Evolutionary conservation across 2,797 vertebrate genomes (phyloP), one percentile per base, ranked within the genome.

Genomic region (Myotis pilosus): DNA sequence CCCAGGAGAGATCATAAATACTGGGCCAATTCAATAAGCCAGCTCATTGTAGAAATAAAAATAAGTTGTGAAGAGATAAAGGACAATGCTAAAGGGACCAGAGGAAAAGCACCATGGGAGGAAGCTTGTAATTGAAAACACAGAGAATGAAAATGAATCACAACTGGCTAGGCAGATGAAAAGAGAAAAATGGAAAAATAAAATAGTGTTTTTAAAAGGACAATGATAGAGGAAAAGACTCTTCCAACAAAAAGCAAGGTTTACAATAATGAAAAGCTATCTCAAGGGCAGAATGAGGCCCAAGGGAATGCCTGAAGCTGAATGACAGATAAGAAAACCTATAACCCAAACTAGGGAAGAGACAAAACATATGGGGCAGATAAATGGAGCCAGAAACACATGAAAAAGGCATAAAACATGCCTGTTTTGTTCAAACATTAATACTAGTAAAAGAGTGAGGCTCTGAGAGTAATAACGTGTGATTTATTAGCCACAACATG

Each of bases 321-420:
- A 97, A 90, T 96, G n/a, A 76, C 47, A 97, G 87, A 95, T 79
- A 97, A 92, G 49, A 92, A 69, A 94, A 69, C 9, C 41, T 44
- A 30, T 82, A 84, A 89, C 80, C 13, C 8, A 71, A 96, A 95
- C 68, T 36, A 47, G 76, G 95, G 92, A 93, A 94, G 87, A 96
- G 88, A 96, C 38, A 76, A 89, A 96, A 92, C 89, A 96, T 90
- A 94, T 62, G 87, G 47, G 53, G 25, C 85, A 91, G 95, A 75
- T 92, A 94, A 97, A 96, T 16, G 86, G 92, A 97, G 81, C 38
- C 88, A 96, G 95, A 96, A 97, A 93, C 19, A 76, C n/a, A 94
- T 84, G 71, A 84, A 68, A 72, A 68, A 91, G 94, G 44, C 60
- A 87, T 30, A 22, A 97, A 96, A 89, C 33, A 16, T 16, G 41